phyloP scores from a whole-genome alignment of 1,140 invertebrate genomes.

The Hetaerina americana region DNA sequence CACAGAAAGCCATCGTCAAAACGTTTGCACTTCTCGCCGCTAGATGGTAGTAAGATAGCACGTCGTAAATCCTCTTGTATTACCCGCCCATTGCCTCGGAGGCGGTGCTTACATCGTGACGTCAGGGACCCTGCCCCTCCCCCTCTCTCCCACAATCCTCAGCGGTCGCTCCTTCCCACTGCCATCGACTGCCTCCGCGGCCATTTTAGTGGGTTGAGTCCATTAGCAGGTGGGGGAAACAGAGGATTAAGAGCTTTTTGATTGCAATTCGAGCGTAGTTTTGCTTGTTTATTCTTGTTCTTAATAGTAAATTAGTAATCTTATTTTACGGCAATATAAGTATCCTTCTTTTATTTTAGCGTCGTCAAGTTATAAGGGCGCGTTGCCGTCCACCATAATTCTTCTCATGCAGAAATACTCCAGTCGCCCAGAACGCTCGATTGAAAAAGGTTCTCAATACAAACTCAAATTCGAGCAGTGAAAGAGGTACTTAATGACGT shows the following conservation, averaged over 20 bases:
- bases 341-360: too few species aligned
- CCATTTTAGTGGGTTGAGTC: not conserved
- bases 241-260: not conserved
- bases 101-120: slow-evolving; percentile 11
- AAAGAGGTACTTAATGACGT: too few species aligned
- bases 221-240: not conserved
- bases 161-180: not conserved
- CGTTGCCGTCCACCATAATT: too few species aligned
- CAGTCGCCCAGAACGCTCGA: too few species aligned
- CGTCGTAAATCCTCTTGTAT: slow-evolving; percentile 12
- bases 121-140: slow-evolving; percentile 5
- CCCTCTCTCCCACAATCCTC: slow-evolving; percentile 5
- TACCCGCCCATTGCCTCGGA: slow-evolving; percentile 11
- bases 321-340: not conserved
- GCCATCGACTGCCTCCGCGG: not conserved
- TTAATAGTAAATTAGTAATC: not conserved
- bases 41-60: slow-evolving; percentile 13
- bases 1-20: not conserved
- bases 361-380: too few species aligned
- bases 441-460: too few species aligned
- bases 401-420: too few species aligned
- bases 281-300: not conserved
- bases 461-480: too few species aligned
- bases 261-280: not conserved
- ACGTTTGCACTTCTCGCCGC: slow-evolving; percentile 10